A percentile compares a stretch with the other conserved stretches of the same genome.
phyloP scores from a whole-genome alignment of 2,113 vertebrate genomes.

The Nothocercus nigrocapillus region DNA sequence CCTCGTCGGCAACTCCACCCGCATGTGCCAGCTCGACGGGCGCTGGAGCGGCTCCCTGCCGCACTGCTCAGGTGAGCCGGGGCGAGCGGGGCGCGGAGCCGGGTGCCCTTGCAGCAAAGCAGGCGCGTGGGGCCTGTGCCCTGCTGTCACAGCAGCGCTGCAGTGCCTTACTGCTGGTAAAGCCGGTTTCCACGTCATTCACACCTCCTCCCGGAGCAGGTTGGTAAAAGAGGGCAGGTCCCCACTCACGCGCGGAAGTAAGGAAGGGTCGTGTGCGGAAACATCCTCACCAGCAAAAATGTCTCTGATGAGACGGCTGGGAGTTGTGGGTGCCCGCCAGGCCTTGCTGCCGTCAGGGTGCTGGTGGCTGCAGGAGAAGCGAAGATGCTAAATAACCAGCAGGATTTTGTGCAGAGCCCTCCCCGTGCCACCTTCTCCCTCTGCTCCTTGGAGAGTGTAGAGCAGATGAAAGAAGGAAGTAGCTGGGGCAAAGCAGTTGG shows the following conservation, averaged over 20 bases:
- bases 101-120: neutral
- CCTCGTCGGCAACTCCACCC: conserved; percentile 90
- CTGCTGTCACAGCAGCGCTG: neutral
- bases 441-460: neutral
- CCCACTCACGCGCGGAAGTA: neutral
- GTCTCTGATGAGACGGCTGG: neutral
- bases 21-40: conserved; percentile 93
- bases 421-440: fast-evolving
- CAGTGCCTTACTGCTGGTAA: neutral
- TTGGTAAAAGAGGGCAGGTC: neutral
- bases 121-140: neutral
- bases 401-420: neutral
- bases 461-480: neutral
- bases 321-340: neutral
- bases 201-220: neutral
- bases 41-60: conserved; percentile 95
- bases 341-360: neutral
- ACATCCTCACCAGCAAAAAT: neutral
- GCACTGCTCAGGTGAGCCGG: conserved; percentile 92
- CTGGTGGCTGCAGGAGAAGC: neutral
- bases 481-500: neutral
- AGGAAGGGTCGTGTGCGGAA: neutral
- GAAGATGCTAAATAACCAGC: neutral
- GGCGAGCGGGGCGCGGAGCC: neutral
- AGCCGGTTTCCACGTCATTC: neutral